Percentiles rank a stretch among this genome's conserved stretches.
Evolutionary conservation across 2,113 vertebrate species (phyloP).

Genomic region (Ginglymostoma cirratum): DNA sequence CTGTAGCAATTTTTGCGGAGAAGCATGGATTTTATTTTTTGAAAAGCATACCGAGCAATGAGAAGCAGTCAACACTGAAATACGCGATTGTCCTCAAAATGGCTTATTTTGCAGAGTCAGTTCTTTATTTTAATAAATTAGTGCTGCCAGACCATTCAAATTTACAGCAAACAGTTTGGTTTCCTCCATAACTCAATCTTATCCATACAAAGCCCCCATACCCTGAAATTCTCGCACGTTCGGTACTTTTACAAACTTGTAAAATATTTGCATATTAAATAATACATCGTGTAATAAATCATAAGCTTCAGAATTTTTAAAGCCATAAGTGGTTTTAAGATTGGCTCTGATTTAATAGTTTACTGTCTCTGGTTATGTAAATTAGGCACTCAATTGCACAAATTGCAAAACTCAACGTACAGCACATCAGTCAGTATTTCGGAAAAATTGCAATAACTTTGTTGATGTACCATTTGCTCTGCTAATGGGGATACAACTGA

Average conservation of each 20-base stretch:
- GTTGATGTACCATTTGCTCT: not conserved
- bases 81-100: not conserved
- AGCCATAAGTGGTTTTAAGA: not conserved
- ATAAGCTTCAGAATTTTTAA: not conserved
- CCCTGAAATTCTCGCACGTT: not conserved
- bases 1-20: not conserved
- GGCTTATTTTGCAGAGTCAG: not conserved
- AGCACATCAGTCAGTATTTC: not conserved
- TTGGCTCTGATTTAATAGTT: not conserved
- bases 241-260: not conserved
- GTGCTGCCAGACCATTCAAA: not conserved
- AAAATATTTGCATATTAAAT: not conserved
- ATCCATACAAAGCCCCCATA: not conserved
- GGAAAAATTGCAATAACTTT: not conserved
- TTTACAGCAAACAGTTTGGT: not conserved
- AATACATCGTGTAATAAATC: not conserved
- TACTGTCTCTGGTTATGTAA: not conserved
- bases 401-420: not conserved
- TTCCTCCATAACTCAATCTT: not conserved
- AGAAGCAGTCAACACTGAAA: not conserved
- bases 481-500: not conserved
- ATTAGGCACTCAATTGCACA: not conserved
- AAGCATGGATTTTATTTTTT: not conserved
- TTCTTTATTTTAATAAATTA: conserved; percentile 1
- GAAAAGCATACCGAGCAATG: not conserved